phyloP scores from a whole-genome alignment of 2,113 vertebrate genomes.

The Hiodon tergisus region DNA sequence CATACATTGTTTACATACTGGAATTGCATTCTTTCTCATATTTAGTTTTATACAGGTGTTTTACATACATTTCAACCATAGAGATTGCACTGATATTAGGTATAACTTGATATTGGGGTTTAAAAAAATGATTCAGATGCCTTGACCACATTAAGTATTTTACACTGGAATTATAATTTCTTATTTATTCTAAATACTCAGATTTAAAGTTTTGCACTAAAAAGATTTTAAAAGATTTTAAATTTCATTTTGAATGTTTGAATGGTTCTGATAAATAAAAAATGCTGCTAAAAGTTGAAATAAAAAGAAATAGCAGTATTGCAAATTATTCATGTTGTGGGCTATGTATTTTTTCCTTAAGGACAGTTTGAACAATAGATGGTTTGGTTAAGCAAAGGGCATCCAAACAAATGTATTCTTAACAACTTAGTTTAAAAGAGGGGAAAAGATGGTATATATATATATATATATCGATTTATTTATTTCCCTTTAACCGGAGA shows the following conservation, averaged over 20 bases:
- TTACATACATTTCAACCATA: too few species aligned
- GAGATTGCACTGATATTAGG: too few species aligned
- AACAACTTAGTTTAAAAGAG: constrained; percentile 4
- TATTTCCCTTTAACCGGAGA: too few species aligned
- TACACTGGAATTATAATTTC: background rate
- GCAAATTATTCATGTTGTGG: constrained; percentile 1
- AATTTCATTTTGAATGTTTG: background rate
- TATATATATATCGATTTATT: too few species aligned
- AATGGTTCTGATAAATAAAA: background rate
- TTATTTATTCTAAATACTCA: too few species aligned
- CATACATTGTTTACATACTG: too few species aligned
- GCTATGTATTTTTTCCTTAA: too few species aligned
- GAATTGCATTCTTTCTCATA: too few species aligned
- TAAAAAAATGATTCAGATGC: too few species aligned
- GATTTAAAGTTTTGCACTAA: background rate
- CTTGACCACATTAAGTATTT: too few species aligned
- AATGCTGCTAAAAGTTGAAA: background rate
- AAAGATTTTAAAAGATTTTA: background rate
- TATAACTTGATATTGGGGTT: too few species aligned
- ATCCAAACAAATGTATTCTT: constrained; percentile 6
- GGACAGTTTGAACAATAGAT: background rate
- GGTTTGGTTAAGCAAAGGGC: background rate
- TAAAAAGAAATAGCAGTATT: constrained; percentile 1
- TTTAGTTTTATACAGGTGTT: too few species aligned
- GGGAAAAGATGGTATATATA: background rate